Evolutionary conservation across 2,113 vertebrate species (phyloP), one percentile per base, ranked within the genome.

Genomic region (Takifugu flavidus): DNA sequence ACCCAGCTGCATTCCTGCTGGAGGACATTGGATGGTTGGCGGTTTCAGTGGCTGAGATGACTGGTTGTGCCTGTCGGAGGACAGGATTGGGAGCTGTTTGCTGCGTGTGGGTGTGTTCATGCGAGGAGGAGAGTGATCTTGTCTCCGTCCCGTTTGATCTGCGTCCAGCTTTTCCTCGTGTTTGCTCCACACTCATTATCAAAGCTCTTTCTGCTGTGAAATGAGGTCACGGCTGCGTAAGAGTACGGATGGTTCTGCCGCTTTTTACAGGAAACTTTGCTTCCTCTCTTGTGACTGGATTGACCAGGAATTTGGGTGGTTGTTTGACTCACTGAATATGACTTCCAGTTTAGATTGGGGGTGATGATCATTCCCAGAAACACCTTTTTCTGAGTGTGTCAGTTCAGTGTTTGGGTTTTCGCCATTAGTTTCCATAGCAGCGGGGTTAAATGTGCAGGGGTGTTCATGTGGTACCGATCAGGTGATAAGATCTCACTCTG

Each of bases 291-390:
- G 59, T 53, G 64, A 71, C 60, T 50, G 71, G 79, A 82, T 70
- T 67, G 65, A 45, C 49, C 25, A 63, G 64, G 47, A 15, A 53
- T 70, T 70, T 53, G 43, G 54, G 64, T 61, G 65, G 67, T 69
- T 86, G 60, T 83, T 86, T 82, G 82, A 88, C 80, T 90, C 83
- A 87, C 63, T 50, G 59, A 60, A 64, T 69, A 55, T 80, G 72
- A 80, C 29, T 76, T 77, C 61, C 59, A 60, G 59, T 71, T 82
- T 67, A 28, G 62, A 13, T 8, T 55, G 70, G 61, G 34, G 67
- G 54, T 59, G 79, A 31, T 67, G 56, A 54, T 57, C 13, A 56
- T 74, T 76, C 67, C 69, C 59, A 63, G 67, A 80, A 62, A 61
- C 67, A 65, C 63, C 59, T 65, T 75, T 46, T 72, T 69, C 54